These are phyloP conservation scores for Medauroidea extradentata DNA, from an alignment of 1,140 invertebrate species.

Conservation along the genomic window DNA sequence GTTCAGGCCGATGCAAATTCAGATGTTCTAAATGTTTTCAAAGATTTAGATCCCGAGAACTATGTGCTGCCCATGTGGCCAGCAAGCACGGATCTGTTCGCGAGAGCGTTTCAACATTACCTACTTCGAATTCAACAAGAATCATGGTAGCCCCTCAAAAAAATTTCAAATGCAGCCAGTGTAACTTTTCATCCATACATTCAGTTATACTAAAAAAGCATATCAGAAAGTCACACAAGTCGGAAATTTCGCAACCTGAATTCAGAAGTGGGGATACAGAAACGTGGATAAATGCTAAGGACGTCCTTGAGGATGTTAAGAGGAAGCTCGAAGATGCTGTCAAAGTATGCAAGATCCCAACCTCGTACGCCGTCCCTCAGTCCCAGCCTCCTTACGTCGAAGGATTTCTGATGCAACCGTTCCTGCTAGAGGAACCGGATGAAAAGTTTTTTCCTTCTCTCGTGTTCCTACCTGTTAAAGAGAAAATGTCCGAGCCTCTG, in stretches of 20 bases:
- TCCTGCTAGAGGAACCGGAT: conserved; percentile 66
- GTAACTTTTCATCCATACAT: conserved; percentile 58
- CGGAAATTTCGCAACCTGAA: conserved; percentile 26
- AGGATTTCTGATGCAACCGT: conserved; percentile 74
- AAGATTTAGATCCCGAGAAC: conserved; percentile 40
- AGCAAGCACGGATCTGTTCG: conserved; percentile 33
- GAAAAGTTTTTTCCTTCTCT: conserved; percentile 77
- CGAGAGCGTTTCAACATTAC: not conserved
- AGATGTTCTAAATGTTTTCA: conserved; percentile 47
- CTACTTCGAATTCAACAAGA: conserved; percentile 5
- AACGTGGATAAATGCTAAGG: not conserved
- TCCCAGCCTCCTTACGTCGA: conserved; percentile 31
- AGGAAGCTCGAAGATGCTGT: conserved; percentile 50
- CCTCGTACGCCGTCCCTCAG: conserved; percentile 31
- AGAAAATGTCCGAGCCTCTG: conserved; percentile 71
- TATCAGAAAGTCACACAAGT: conserved; percentile 55
- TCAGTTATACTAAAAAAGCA: conserved; percentile 60
- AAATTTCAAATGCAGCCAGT: conserved; percentile 58
- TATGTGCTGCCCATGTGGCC: conserved; percentile 42
- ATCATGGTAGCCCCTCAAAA: conserved; percentile 41
- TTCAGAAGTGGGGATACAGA: not conserved
- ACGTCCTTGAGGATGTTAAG: conserved; percentile 44
- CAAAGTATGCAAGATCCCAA: conserved; percentile 48
- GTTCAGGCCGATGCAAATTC: conserved; percentile 28
- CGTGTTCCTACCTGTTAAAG: conserved; percentile 85